Conservation (phyloP, 2,888 invertebrate genomes). For the Zeuzera pyrina region DNA sequence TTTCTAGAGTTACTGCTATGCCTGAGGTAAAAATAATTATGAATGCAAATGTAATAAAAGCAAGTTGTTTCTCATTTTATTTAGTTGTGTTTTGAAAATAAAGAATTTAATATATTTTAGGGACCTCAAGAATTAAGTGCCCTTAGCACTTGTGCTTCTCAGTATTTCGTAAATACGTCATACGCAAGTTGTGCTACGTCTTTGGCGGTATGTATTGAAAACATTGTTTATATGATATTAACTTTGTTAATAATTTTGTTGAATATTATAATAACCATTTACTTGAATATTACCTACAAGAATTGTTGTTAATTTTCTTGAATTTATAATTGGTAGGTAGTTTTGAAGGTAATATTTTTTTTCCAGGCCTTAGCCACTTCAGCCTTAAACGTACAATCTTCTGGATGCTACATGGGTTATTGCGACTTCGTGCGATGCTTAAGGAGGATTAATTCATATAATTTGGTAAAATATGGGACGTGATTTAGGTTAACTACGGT, state of each 20-base stretch:
- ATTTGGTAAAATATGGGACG: constrained; percentile 55
- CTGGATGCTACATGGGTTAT: constrained; percentile 72
- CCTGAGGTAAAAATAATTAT: constrained; percentile 47
- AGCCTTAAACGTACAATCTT: constrained; percentile 57
- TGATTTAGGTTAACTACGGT: no score
- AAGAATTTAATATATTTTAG: constrained; percentile 26
- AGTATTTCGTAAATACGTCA: constrained; percentile 66
- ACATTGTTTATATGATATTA: no score
- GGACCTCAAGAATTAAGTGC: constrained; percentile 69
- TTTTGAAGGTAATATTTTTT: constrained; percentile 1
- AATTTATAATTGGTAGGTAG: background rate
- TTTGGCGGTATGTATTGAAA: constrained; percentile 46
- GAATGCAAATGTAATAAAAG: no score
- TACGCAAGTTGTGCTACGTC: constrained; percentile 66
- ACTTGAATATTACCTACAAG: no score
- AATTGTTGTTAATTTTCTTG: background rate
- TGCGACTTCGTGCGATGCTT: constrained; percentile 76
- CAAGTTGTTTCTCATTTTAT: no score
- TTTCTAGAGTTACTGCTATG: constrained; percentile 70
- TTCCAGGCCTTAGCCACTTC: constrained; percentile 54
- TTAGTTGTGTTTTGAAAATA: background rate
- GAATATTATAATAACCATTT: no score
- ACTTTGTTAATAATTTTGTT: no score
- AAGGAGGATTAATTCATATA: constrained; percentile 68
- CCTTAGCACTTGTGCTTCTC: constrained; percentile 65